phyloP scores from a whole-genome alignment of 2,113 vertebrate species.

The Aptenodytes forsteri region DNA sequence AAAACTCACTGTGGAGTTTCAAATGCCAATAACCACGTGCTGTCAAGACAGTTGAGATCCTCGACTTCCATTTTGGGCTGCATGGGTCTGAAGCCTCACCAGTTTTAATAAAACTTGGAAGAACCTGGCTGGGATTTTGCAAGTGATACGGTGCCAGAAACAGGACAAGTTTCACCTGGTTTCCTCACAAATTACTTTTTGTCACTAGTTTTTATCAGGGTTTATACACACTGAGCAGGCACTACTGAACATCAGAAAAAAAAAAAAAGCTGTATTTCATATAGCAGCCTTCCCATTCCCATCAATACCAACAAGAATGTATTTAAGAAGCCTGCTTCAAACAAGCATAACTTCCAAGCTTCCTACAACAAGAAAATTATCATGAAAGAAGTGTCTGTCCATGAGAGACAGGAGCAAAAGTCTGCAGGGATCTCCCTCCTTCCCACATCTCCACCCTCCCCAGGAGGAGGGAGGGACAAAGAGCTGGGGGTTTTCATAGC shows the following conservation, averaged over 20 bases:
- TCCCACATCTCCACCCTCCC: not conserved
- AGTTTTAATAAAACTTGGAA: not conserved
- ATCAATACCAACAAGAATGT: not conserved
- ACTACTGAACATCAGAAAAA: not conserved
- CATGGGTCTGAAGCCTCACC: not conserved
- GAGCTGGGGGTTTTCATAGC: not conserved
- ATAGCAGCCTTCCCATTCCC: not conserved
- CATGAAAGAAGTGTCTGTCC: not conserved
- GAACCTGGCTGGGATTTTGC: not conserved
- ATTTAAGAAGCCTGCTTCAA: not conserved
- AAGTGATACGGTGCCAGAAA: not conserved
- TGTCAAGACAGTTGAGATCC: not conserved
- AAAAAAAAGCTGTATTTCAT: not conserved
- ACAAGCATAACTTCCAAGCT: not conserved
- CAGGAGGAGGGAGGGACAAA: not conserved
- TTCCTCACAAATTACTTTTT: not conserved
- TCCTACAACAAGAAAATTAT: not conserved
- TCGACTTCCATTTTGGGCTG: not conserved
- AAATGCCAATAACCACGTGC: accelerated
- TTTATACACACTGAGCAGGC: not conserved
- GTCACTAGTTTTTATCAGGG: not conserved
- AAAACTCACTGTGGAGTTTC: not conserved
- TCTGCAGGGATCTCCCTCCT: not conserved
- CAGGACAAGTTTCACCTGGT: not conserved
- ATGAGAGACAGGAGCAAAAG: not conserved